These are phyloP conservation scores for Sepioteuthis lessoniana DNA, from an alignment of 2,888 invertebrate genomes.

Conservation along the genomic window DNA sequence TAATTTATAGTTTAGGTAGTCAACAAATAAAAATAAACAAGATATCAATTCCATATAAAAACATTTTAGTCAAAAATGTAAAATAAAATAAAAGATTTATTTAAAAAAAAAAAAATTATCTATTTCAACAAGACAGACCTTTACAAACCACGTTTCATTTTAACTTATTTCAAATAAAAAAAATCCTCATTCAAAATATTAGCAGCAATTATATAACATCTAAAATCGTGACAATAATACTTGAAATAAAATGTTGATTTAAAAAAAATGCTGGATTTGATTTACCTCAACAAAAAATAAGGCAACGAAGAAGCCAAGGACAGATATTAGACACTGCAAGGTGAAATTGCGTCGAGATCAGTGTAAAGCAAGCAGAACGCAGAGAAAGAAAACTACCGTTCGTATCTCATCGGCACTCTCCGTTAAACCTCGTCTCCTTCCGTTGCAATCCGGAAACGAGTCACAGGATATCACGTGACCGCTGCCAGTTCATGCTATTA, in stretches of 20 bases:
- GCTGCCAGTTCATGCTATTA: conserved; percentile 55
- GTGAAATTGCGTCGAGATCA: background rate
- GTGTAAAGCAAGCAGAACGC: background rate
- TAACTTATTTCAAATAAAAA: background rate
- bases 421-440: background rate
- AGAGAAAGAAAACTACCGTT: background rate
- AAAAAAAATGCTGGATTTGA: background rate
- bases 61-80: no score
- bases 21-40: no score
- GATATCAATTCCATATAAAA: no score
- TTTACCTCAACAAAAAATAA: background rate
- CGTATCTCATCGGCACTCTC: background rate
- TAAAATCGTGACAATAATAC: background rate
- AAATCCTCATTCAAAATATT: background rate
- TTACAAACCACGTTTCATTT: background rate
- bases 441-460: conserved; percentile 44
- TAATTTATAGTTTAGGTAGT: no score
- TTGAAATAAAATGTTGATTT: background rate
- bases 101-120: no score
- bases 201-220: background rate
- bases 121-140: no score
- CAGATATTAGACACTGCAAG: background rate
- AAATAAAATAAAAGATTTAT: no score
- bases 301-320: background rate
- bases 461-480: conserved; percentile 60